Evolutionary conservation across 2,888 invertebrate species (phyloP).

Genomic region (Eretmocerus hayati): DNA sequence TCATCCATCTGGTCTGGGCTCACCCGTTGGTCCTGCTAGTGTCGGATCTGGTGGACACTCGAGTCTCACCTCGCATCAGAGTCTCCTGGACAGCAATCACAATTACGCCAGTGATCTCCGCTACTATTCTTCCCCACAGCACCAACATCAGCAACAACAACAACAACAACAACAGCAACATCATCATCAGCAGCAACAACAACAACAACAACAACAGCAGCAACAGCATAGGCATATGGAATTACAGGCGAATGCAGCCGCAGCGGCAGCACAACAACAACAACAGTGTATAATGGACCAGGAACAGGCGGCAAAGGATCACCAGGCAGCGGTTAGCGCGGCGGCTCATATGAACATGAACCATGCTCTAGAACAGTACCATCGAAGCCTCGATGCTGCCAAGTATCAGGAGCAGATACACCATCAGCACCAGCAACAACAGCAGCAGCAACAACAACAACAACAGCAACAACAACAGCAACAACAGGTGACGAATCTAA

Average conservation of each 20-base stretch:
- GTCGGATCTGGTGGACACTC: conserved; percentile 16
- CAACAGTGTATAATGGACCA: conserved; percentile 43
- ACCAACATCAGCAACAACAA: conserved; percentile 40
- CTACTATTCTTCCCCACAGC: conserved; percentile 42
- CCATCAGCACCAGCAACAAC: conserved; percentile 21
- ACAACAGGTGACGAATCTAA: conserved; percentile 26
- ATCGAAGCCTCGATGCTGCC: conserved; percentile 37
- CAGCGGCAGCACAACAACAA: too few relatives aligned
- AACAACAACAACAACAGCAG: conserved; percentile 38
- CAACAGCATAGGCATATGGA: conserved; percentile 38
- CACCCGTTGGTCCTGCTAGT: background rate
- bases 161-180: conserved; percentile 38
- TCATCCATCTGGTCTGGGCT: conserved; percentile 25
- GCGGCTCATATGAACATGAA: conserved; percentile 31
- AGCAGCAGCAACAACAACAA: conserved; percentile 29
- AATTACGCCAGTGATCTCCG: conserved; percentile 49
- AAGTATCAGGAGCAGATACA: conserved; percentile 36
- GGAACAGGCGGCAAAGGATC: conserved; percentile 15
- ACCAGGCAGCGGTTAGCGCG: conserved; percentile 6
- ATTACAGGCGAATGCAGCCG: conserved; percentile 37
- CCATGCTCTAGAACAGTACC: conserved; percentile 42
- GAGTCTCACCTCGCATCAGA: conserved; percentile 30
- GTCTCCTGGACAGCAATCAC: conserved; percentile 51
- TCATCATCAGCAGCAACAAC: conserved; percentile 38
- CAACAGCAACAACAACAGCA: conserved; percentile 34